A percentile compares a stretch with the other conserved stretches of the same genome.
These are phyloP conservation scores for Temnopleurus reevesii DNA, from an alignment of 53 echinoderm and acorn worm species.

Conservation along the genomic window DNA sequence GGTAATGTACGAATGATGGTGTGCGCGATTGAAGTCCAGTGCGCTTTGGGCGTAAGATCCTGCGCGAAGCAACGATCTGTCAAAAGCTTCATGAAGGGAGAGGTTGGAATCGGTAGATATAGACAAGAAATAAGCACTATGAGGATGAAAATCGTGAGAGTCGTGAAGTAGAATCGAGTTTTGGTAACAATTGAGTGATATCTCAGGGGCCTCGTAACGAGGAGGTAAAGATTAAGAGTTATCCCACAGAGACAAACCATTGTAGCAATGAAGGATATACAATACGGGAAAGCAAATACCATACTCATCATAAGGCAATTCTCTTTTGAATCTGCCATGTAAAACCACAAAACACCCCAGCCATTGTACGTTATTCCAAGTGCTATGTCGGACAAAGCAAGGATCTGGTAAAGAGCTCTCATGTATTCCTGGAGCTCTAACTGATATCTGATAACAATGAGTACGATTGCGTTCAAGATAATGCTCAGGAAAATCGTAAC, in stretches of 20 bases:
- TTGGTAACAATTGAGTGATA: neutral
- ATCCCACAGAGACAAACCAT: slow-evolving; percentile 11
- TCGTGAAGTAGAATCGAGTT: neutral
- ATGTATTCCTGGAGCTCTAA: no score
- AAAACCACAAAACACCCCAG: neutral
- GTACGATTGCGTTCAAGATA: no score
- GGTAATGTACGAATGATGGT: neutral
- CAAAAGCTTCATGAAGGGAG: neutral
- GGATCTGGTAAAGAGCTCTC: neutral
- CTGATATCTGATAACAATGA: no score
- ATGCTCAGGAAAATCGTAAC: neutral
- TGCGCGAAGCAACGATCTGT: neutral
- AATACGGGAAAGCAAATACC: neutral
- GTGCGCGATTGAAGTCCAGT: neutral
- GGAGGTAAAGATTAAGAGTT: neutral
- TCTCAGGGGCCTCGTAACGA: neutral
- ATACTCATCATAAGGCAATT: neutral
- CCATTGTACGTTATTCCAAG: neutral
- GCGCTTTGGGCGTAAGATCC: neutral
- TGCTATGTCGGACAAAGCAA: neutral
- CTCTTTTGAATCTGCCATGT: no score
- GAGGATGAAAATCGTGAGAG: neutral
- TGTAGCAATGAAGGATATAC: neutral
- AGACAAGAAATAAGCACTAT: neutral
- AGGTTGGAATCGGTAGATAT: neutral